These are phyloP conservation scores for Pristiophorus japonicus DNA, from an alignment of 2,113 vertebrate genomes.

Conservation along the genomic window DNA sequence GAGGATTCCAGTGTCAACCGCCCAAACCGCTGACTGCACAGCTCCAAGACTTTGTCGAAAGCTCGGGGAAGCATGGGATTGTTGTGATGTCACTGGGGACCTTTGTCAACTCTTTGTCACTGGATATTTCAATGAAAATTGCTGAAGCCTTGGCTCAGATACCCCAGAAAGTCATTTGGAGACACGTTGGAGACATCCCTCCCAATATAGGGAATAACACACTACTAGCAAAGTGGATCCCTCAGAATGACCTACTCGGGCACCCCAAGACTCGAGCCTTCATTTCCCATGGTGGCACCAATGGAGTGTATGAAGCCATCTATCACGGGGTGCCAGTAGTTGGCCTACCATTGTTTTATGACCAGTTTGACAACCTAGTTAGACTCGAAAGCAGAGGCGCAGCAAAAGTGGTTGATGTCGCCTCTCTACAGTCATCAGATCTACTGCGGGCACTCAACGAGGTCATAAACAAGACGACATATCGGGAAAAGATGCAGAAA, in stretches of 20 bases:
- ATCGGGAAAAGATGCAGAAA: constrained; percentile 52
- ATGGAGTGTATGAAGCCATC: constrained; percentile 59
- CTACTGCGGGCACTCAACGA: constrained; percentile 51
- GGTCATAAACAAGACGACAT: constrained; percentile 53
- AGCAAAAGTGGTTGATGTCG: constrained; percentile 48
- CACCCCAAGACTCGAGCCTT: constrained; percentile 57
- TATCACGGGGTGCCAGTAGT: constrained; percentile 57
- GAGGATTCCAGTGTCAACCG: constrained; percentile 60
- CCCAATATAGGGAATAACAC: constrained; percentile 58
- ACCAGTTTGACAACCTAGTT: constrained; percentile 57
- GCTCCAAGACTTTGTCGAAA: constrained; percentile 58
- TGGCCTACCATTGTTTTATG: constrained; percentile 57
- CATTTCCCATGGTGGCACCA: constrained; percentile 56
- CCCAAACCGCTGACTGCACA: constrained; percentile 51
- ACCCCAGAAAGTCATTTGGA: constrained; percentile 63
- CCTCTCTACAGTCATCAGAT: constrained; percentile 39
- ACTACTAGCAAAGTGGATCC: constrained; percentile 56
- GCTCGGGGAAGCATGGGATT: constrained; percentile 59
- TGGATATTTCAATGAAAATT: constrained; percentile 56
- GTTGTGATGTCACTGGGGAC: constrained; percentile 62
- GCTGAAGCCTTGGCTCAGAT: constrained; percentile 58
- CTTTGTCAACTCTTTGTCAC: constrained; percentile 51
- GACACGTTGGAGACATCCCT: constrained; percentile 50
- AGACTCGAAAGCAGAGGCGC: constrained; percentile 53
- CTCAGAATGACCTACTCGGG: constrained; percentile 61